These are phyloP conservation scores for Bovichtus diacanthus DNA, from an alignment of 2,797 vertebrate species.

Conservation along the genomic window DNA sequence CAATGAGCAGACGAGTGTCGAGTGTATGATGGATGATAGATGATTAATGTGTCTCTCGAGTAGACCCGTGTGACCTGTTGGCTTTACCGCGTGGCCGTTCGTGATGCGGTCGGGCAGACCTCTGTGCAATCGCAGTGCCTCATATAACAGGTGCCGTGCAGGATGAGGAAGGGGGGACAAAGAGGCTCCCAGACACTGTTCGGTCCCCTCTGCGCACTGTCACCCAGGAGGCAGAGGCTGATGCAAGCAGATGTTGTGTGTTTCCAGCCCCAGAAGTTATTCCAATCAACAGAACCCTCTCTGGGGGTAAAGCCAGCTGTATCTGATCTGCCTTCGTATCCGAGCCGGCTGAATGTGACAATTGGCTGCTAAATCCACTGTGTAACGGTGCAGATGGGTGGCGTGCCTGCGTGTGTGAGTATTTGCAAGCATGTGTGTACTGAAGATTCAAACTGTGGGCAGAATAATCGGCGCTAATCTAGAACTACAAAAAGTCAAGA, in stretches of 20 bases:
- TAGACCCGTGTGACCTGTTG: constrained; percentile 9
- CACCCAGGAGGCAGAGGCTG: constrained; percentile 54
- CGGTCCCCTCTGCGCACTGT: constrained; percentile 56
- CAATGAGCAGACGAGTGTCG: constrained; percentile 40
- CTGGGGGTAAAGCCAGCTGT: constrained; percentile 61
- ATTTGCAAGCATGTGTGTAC: constrained; percentile 25
- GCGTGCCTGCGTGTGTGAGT: constrained; percentile 27
- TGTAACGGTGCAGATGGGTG: constrained; percentile 68
- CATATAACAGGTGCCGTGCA: constrained; percentile 50
- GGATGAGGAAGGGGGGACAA: constrained; percentile 39
- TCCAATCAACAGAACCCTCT: constrained; percentile 76
- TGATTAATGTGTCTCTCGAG: constrained; percentile 48
- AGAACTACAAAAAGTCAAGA: constrained; percentile 24
- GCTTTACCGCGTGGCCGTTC: constrained; percentile 32
- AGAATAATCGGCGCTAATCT: constrained; percentile 17
- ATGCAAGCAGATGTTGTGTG: constrained; percentile 70
- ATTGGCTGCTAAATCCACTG: constrained; percentile 68
- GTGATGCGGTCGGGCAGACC: constrained; percentile 35
- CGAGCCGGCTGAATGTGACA: constrained; percentile 56
- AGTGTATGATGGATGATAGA: constrained; percentile 46
- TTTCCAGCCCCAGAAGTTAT: constrained; percentile 65
- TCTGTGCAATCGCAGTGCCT: constrained; percentile 7
- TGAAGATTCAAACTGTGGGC: constrained; percentile 31
- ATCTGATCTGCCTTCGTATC: constrained; percentile 66
- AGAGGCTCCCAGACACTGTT: constrained; percentile 31